phyloP scores from a whole-genome alignment of 2,797 vertebrate genomes.

The Gymnopithys bicolor region DNA sequence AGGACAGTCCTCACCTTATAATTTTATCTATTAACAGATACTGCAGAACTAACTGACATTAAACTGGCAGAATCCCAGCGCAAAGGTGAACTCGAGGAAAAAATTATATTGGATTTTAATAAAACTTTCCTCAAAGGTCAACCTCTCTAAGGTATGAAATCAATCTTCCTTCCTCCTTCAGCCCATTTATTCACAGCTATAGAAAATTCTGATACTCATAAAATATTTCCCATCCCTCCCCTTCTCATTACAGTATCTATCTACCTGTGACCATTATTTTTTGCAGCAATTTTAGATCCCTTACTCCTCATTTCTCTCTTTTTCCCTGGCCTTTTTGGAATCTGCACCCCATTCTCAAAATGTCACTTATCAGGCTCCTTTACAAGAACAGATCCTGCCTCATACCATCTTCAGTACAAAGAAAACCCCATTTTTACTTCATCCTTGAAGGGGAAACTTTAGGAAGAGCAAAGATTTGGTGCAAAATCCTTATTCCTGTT shows the following conservation, averaged over 20 bases:
- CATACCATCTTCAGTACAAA: not conserved
- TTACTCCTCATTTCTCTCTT: not conserved
- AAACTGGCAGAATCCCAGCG: not conserved
- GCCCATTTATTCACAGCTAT: not conserved
- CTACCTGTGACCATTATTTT: not conserved
- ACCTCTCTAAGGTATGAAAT: slow-evolving; percentile 22
- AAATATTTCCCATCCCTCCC: not conserved
- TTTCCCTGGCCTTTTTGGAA: not conserved
- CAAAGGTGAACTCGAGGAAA: slow-evolving; percentile 31
- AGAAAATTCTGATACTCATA: slow-evolving; percentile 6
- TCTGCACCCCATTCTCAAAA: not conserved
- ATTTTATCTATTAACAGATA: slow-evolving; percentile 15
- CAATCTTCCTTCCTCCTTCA: slow-evolving; percentile 18
- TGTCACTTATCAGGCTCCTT: not conserved
- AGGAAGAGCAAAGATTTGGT: not conserved
- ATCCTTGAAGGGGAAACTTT: not conserved
- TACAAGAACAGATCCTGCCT: not conserved
- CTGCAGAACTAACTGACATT: not conserved
- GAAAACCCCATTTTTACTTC: not conserved
- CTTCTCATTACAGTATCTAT: not conserved
- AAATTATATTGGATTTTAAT: slow-evolving; percentile 48
- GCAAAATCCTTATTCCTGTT: not conserved
- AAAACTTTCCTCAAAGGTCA: slow-evolving; percentile 49
- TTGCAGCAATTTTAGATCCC: not conserved
- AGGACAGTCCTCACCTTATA: not conserved